Conservation (phyloP, 2,797 vertebrate genomes). For the Halcyon smyrnensis region DNA sequence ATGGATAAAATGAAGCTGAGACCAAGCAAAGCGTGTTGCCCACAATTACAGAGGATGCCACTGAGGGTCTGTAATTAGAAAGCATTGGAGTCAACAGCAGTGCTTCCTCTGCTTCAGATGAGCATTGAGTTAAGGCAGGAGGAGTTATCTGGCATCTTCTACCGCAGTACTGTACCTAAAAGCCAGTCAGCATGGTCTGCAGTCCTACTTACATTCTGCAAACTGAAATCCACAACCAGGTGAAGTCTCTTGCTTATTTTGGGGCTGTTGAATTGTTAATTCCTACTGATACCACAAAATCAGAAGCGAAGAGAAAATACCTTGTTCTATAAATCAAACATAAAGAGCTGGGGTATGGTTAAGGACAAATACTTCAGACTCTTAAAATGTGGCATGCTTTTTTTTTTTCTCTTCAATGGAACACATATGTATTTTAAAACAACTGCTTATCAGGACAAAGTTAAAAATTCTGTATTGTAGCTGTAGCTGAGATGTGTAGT, state of each 20-base stretch:
- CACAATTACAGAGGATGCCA: not conserved
- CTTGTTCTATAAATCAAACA: constrained; percentile 7
- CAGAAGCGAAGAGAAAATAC: not conserved
- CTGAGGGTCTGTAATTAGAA: not conserved
- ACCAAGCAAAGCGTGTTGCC: not conserved
- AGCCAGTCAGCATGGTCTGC: not conserved
- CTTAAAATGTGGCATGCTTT: not conserved
- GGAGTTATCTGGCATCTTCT: not conserved
- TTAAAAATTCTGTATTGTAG: not conserved
- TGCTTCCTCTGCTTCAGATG: not conserved
- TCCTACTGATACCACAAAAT: not conserved
- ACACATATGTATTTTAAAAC: constrained; percentile 21
- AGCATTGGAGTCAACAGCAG: not conserved
- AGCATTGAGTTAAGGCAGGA: not conserved
- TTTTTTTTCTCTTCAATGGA: not conserved
- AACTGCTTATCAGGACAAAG: not conserved
- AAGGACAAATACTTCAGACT: not conserved
- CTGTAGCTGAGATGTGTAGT: not conserved
- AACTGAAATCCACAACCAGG: not conserved
- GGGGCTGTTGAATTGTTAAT: not conserved
- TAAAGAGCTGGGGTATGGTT: not conserved
- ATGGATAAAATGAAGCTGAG: not conserved
- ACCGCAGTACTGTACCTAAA: not conserved
- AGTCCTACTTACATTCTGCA: not conserved
- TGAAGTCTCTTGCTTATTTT: not conserved